Evolutionary conservation across 2,113 vertebrate species (phyloP), one percentile per base, ranked within the genome.

Genomic region (Hystrix cristata): DNA sequence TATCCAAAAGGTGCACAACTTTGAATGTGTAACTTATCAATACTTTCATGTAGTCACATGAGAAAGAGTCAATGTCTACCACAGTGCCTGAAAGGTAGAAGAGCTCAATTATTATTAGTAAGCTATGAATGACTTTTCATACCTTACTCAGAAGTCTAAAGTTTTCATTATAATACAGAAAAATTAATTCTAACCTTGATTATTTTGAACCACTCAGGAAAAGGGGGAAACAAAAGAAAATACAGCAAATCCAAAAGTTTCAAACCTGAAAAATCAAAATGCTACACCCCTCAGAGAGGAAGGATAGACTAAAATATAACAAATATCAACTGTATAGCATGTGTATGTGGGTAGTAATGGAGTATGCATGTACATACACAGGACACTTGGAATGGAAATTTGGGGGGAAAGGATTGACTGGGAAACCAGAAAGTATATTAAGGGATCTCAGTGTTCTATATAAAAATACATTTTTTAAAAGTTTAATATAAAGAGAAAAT

Each of bases 241-340:
- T 78, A 89, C 53, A 74, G 6, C 84, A 79, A 18, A 11, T 80
- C 6, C 3, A 85, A 11, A 88, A 9, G 76, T 78, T 57, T 27
- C 15, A 78, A 87, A 84, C 13, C 21, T 87, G 31, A 48, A 78
- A 81, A 92, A 80, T 67, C 57, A 92, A 74, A 29, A 86, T 89
- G 55, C 29, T 79, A 15, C 23, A 90, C 15, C 74, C 25, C 55
- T 79, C 13, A 53, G 31, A 11, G 15, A 96, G 60, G 34, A 80
- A 92, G 9, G 95, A 90, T 51, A 72, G 59, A n/a, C n/a, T 64
- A 59, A 9, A 86, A 85, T 69, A 86, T 21, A 69, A 7, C 2
- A 38, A 38, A 38, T 38, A 38, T 2, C 38, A 38, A 2, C 1
- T 64, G 67, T n/a, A 16, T 60, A 1, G 25, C 43, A 13, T 80